phyloP scores from a whole-genome alignment of 2,888 invertebrate genomes.

The Arctia plantaginis region DNA sequence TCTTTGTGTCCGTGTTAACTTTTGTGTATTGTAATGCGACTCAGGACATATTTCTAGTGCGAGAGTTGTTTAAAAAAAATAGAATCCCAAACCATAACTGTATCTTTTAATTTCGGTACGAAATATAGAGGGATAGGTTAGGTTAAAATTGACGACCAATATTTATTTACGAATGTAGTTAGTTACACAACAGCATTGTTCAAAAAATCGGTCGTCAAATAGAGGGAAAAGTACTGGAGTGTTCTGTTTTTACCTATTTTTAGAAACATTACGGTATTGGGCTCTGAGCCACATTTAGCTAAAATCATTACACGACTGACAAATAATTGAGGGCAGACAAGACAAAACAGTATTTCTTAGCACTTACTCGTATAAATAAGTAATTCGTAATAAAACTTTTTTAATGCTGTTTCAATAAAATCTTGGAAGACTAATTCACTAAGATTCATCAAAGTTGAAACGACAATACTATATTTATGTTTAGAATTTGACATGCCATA shows the following conservation, averaged over 20 bases:
- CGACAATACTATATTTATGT: too few species aligned
- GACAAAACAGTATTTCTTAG: slow-evolving; percentile 8
- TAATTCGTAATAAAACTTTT: neutral
- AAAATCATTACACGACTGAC: slow-evolving; percentile 7
- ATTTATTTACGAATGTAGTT: too few species aligned
- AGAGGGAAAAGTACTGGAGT: neutral
- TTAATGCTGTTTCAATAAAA: neutral
- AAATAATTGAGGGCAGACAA: neutral
- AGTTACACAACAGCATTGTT: neutral
- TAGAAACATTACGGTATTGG: neutral
- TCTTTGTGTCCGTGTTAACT: too few species aligned
- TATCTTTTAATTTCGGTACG: too few species aligned
- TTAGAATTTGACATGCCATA: too few species aligned
- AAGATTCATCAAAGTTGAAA: neutral
- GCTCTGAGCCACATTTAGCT: slow-evolving; percentile 7
- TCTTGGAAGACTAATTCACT: neutral
- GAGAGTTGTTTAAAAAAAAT: too few species aligned
- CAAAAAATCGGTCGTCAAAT: neutral
- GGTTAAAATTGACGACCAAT: too few species aligned
- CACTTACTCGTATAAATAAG: neutral
- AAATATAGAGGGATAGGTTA: too few species aligned
- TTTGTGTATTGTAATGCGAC: too few species aligned
- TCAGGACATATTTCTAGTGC: too few species aligned
- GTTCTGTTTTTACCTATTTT: neutral
- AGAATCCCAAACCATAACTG: too few species aligned